A percentile compares a stretch with the other conserved stretches of the same genome.
phyloP scores from a whole-genome alignment of 2,113 vertebrate species.

The Calidris pugnax region DNA sequence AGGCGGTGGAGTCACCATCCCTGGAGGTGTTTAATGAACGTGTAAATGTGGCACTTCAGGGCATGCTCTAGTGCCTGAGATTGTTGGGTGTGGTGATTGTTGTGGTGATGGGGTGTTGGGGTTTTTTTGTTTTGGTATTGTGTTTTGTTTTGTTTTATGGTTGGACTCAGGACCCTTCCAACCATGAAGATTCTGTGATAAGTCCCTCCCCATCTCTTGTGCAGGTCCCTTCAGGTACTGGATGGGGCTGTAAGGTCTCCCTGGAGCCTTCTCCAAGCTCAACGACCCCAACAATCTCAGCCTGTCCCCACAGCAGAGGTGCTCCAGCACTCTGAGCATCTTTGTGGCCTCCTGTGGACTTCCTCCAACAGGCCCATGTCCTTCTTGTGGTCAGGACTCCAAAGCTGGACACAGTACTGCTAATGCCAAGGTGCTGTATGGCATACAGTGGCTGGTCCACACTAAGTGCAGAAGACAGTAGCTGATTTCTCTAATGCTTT shows the following conservation, averaged over 20 bases:
- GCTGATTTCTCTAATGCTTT: not conserved
- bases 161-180: no score
- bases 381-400: not conserved
- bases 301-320: not conserved
- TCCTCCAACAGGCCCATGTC: not conserved
- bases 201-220: not conserved
- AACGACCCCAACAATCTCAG: not conserved
- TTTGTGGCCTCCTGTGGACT: not conserved
- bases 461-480: rapidly evolving
- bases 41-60: no score
- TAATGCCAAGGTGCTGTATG: no score
- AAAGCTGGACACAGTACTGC: not conserved
- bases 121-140: no score
- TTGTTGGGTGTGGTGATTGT: no score
- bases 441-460: not conserved
- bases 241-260: not conserved
- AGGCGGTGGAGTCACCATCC: no score
- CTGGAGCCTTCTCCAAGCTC: not conserved
- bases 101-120: no score
- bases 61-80: no score
- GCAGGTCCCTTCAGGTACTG: not conserved
- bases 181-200: not conserved
- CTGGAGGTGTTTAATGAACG: no score
- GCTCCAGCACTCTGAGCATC: not conserved
- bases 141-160: no score